Conservation (phyloP, 2,113 vertebrate species). For the Salminus brasiliensis region DNA sequence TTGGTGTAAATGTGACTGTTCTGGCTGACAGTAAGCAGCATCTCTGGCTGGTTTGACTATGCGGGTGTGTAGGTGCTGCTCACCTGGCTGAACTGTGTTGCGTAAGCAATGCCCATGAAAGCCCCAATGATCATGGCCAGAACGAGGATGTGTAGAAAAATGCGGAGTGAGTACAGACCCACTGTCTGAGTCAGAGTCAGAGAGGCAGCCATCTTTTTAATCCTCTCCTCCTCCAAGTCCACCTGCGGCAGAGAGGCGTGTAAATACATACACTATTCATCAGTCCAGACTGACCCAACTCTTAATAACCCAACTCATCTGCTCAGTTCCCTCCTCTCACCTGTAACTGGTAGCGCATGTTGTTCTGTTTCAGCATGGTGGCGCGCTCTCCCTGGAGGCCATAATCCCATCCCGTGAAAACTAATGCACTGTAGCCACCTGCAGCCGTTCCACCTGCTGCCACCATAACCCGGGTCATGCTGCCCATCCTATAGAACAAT, state of each 20-base stretch:
- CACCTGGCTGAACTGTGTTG: conserved; percentile 78
- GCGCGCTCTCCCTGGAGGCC: conserved; percentile 73
- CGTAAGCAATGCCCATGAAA: conserved; percentile 72
- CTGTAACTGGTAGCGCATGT: conserved; percentile 80
- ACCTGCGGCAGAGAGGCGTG: conserved; percentile 69
- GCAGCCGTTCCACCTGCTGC: conserved; percentile 73
- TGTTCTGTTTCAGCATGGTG: conserved; percentile 79
- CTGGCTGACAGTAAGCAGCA: neutral
- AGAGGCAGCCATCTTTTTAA: conserved; percentile 64
- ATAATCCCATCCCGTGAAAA: conserved; percentile 87
- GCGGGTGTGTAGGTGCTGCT: neutral
- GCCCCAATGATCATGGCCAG: conserved; percentile 71
- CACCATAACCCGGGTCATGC: conserved; percentile 76
- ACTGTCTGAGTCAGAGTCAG: conserved; percentile 69
- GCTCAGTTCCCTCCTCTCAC: conserved; percentile 63
- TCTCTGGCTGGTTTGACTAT: too few species aligned
- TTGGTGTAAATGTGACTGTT: neutral
- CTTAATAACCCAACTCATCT: neutral
- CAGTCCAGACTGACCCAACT: neutral
- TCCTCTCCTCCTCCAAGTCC: conserved; percentile 83
- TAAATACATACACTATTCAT: too few species aligned
- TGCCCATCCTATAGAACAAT: conserved; percentile 74
- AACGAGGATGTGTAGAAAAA: conserved; percentile 70
- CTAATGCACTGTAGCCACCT: conserved; percentile 80
- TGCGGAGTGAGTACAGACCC: conserved; percentile 68